Evolutionary conservation across 2,113 vertebrate species (phyloP).

Genomic region (Actinemys pallida): DNA sequence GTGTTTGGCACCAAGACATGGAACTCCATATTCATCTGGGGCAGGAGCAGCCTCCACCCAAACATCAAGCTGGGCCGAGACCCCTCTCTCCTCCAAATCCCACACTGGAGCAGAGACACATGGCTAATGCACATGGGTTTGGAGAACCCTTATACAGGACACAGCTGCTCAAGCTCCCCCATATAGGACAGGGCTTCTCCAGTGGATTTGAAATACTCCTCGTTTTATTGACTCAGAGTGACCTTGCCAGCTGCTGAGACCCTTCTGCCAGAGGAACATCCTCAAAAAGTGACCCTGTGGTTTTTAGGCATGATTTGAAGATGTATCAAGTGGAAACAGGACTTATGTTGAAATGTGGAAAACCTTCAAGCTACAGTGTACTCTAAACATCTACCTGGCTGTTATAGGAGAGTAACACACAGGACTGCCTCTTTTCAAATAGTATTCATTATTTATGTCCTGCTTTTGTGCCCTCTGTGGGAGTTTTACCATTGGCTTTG

Average conservation of each 20-base stretch:
- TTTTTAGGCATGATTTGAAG: not conserved
- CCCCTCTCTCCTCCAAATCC: not conserved
- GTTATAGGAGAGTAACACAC: not conserved
- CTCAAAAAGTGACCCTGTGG: not conserved
- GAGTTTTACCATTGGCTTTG: not conserved
- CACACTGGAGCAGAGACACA: not conserved
- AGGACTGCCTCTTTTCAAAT: not conserved
- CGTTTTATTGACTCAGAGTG: not conserved
- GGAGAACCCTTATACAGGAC: not conserved
- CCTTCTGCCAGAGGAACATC: too few species aligned
- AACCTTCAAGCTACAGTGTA: not conserved
- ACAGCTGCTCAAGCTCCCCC: not conserved
- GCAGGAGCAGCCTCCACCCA: not conserved
- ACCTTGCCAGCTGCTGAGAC: not conserved
- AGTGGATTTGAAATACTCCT: not conserved
- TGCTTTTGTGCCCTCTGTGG: not conserved
- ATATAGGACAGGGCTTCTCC: not conserved
- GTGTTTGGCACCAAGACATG: not conserved
- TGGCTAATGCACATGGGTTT: not conserved
- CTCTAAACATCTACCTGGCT: not conserved
- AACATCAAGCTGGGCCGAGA: not conserved
- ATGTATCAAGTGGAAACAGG: not conserved
- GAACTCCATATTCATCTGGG: not conserved
- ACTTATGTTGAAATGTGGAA: not conserved
- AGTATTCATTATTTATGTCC: not conserved